Evolutionary conservation across 2,888 invertebrate species (phyloP).

Genomic region (Rhingia campestris): DNA sequence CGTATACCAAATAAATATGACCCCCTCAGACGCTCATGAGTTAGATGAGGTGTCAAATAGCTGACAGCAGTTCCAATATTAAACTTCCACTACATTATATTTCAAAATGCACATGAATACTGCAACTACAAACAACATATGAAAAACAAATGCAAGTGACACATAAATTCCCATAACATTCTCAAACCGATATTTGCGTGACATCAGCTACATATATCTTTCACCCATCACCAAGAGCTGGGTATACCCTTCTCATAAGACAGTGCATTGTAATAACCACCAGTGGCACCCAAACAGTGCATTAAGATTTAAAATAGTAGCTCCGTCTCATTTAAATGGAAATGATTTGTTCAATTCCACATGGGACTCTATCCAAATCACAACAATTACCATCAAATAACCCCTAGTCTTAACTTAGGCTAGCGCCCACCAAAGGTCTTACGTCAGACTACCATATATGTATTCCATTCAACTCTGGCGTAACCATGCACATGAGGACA

Average conservation of each 20-base stretch:
- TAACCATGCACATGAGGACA: constrained; percentile 40
- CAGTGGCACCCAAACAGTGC: background rate
- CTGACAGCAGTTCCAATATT: no score
- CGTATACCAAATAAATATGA: no score
- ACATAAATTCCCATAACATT: constrained; percentile 49
- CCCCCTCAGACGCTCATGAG: no score
- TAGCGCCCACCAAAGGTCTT: constrained; percentile 13
- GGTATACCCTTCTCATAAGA: background rate
- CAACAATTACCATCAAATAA: constrained; percentile 34
- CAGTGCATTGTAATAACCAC: background rate
- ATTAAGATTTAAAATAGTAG: background rate
- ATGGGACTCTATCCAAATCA: constrained; percentile 24
- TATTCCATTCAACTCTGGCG: constrained; percentile 16
- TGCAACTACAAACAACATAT: background rate
- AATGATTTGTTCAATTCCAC: constrained; percentile 25
- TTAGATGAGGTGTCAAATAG: no score
- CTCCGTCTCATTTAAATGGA: background rate
- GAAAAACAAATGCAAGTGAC: constrained; percentile 42
- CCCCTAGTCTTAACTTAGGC: background rate
- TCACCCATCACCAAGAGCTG: constrained; percentile 15
- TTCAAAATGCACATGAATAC: background rate
- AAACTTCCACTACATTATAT: no score
- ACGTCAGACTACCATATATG: constrained; percentile 14
- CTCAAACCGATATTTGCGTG: constrained; percentile 48
- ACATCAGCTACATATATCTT: constrained; percentile 34